Conservation (phyloP, 2,888 invertebrate genomes). For the Pristionchus maxplancki region DNA sequence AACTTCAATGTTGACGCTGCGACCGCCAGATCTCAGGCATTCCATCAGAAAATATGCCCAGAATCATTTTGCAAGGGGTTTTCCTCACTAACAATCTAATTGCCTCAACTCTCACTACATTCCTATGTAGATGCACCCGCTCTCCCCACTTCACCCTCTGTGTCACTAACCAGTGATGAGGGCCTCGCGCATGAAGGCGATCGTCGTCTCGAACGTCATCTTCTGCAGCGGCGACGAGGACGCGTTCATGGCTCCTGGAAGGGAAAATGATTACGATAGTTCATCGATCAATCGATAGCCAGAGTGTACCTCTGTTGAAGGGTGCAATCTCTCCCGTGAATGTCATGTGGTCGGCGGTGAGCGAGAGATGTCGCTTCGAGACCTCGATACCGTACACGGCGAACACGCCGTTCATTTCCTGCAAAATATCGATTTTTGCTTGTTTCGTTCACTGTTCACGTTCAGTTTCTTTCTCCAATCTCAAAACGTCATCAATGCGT, state of each 20-base stretch:
- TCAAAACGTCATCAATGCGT: background rate
- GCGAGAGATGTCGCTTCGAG: constrained; percentile 91
- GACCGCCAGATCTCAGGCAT: background rate
- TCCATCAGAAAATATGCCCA: background rate
- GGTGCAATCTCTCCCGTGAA: constrained; percentile 91
- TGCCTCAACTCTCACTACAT: background rate
- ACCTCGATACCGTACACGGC: constrained; percentile 96
- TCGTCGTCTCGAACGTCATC: constrained; percentile 96
- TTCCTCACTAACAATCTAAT: background rate
- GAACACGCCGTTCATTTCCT: constrained; percentile 95
- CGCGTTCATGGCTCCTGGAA: constrained; percentile 85
- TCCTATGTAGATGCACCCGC: background rate
- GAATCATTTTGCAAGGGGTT: background rate
- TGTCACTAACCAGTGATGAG: constrained; percentile 82
- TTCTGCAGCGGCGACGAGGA: constrained; percentile 96
- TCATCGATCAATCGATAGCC: background rate
- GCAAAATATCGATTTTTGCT: constrained; percentile 53
- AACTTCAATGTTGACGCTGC: background rate
- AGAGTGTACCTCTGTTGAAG: constrained; percentile 86
- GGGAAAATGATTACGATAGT: background rate
- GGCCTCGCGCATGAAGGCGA: constrained; percentile 88
- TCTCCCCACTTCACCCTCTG: background rate
- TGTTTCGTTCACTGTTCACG: background rate
- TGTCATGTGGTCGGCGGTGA: constrained; percentile 98
- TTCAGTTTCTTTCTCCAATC: background rate